These are phyloP conservation scores for Peromyscus polionotus DNA, from an alignment of 2,113 vertebrate genomes.

Conservation along the genomic window DNA sequence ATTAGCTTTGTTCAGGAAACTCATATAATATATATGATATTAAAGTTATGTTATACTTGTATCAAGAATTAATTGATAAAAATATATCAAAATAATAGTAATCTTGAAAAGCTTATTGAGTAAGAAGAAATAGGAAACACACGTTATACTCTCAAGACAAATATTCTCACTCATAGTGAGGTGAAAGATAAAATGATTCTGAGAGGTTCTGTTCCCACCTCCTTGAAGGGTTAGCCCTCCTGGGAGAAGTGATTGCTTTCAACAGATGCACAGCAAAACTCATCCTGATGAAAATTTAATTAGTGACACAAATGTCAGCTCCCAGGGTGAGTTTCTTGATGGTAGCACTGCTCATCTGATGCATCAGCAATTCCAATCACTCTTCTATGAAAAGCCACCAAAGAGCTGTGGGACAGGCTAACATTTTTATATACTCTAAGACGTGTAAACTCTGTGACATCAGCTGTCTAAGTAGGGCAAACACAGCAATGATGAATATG, in stretches of 20 bases:
- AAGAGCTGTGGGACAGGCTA: too few species aligned
- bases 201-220: not conserved
- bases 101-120: constrained; percentile 32
- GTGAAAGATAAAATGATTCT: not conserved
- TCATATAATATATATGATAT: not conserved
- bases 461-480: not conserved
- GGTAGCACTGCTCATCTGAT: not conserved
- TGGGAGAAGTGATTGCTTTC: not conserved
- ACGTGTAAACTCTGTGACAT: not conserved
- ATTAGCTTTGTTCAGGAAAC: not conserved
- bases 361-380: not conserved
- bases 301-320: not conserved
- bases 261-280: not conserved
- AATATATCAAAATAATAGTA: not conserved
- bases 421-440: not conserved
- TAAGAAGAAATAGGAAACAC: not conserved
- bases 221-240: not conserved
- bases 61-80: not conserved
- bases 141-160: not conserved
- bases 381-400: not conserved
- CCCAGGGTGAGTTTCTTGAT: not conserved
- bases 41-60: not conserved
- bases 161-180: not conserved
- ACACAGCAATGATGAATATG: not conserved
- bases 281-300: not conserved